Conservation (phyloP, 53 echinoderm and acorn worm species). For the Paracentrotus lividus region DNA sequence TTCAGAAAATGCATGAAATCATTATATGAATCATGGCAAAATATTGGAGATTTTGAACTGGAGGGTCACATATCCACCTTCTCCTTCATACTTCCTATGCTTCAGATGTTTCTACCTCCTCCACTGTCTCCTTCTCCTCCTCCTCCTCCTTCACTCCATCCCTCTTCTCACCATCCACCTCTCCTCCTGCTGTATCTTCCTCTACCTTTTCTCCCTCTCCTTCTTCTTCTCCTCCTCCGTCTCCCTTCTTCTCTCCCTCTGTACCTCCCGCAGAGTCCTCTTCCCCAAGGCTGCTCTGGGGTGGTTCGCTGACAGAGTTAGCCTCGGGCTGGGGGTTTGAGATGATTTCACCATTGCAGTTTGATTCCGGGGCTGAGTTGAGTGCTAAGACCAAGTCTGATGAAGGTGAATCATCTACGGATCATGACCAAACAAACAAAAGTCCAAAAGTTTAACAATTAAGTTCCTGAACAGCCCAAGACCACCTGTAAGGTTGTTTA, state of each 20-base stretch:
- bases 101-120: not conserved
- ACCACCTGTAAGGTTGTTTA: too few relatives aligned
- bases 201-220: not conserved
- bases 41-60: too few relatives aligned
- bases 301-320: not conserved
- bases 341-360: slow-evolving; percentile 58
- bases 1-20: too few relatives aligned
- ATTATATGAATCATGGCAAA: too few relatives aligned
- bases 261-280: not conserved
- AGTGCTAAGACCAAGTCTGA: slow-evolving; percentile 31
- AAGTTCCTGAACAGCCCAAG: too few relatives aligned
- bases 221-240: not conserved
- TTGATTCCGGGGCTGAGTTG: slow-evolving; percentile 21
- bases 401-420: slow-evolving; percentile 1
- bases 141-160: not conserved
- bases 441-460: too few relatives aligned
- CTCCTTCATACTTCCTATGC: slow-evolving; percentile 27
- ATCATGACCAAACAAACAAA: too few relatives aligned
- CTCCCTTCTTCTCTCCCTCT: not conserved
- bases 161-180: not conserved
- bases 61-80: too few relatives aligned
- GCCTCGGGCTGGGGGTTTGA: slow-evolving; percentile 28
- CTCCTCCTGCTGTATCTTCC: not conserved
- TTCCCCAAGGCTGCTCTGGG: not conserved
- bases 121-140: not conserved